Evolutionary conservation across 1,140 invertebrate species (phyloP).

Genomic region (Steinernema khuongi): DNA sequence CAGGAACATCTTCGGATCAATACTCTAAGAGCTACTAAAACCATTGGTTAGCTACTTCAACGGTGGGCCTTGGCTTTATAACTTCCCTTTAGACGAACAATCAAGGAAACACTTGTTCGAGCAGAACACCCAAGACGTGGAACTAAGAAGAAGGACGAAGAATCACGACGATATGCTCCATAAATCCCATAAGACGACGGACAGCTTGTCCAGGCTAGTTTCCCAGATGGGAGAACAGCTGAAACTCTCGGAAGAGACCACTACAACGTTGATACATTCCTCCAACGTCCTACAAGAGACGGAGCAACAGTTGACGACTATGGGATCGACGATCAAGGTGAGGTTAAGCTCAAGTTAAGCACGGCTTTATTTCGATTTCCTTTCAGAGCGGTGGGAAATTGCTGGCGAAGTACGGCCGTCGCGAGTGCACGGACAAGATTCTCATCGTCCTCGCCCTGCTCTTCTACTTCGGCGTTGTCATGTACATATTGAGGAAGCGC

Average conservation of each 20-base stretch:
- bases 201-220: slow-evolving; percentile 75
- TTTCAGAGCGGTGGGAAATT: slow-evolving; percentile 76
- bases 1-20: background rate
- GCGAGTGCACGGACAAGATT: slow-evolving; percentile 89
- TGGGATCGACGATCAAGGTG: slow-evolving; percentile 24
- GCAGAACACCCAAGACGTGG: background rate
- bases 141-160: background rate
- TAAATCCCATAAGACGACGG: slow-evolving; percentile 63
- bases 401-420: slow-evolving; percentile 82
- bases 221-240: slow-evolving; percentile 77
- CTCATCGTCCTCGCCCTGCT: slow-evolving; percentile 80
- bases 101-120: background rate
- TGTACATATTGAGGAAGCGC: slow-evolving; percentile 83
- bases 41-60: background rate
- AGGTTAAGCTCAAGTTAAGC: slow-evolving; percentile 19
- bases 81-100: background rate
- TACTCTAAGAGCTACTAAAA: background rate
- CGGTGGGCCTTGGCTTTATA: background rate
- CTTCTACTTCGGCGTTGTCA: slow-evolving; percentile 83
- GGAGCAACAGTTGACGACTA: slow-evolving; percentile 29
- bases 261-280: slow-evolving; percentile 71
- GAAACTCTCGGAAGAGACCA: slow-evolving; percentile 74
- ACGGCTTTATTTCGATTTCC: slow-evolving; percentile 60
- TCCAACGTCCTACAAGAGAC: slow-evolving; percentile 23
- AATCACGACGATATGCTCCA: background rate